These are phyloP conservation scores for Seira ritae DNA, from an alignment of 2,888 invertebrate species.

Conservation along the genomic window DNA sequence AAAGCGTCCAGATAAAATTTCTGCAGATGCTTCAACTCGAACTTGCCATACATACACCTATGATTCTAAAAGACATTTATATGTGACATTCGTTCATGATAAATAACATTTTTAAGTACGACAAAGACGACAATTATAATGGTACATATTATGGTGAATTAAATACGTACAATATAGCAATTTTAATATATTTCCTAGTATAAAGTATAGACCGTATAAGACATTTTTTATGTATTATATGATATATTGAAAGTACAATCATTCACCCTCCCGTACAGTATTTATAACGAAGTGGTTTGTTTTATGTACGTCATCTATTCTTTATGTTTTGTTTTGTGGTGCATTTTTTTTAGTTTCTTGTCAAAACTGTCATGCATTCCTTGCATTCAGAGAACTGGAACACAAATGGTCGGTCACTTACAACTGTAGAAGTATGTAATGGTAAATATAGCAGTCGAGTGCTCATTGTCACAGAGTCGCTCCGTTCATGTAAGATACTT, in stretches of 20 bases:
- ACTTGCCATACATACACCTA: constrained; percentile 22
- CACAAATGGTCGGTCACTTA: constrained; percentile 67
- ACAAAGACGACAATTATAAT: too few relatives aligned
- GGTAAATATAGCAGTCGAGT: constrained; percentile 55
- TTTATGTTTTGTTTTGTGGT: constrained; percentile 36
- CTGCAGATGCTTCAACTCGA: constrained; percentile 35
- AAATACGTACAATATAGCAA: constrained; percentile 14
- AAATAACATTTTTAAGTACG: constrained; percentile 21
- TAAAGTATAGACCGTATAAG: constrained; percentile 29
- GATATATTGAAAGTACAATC: constrained; percentile 60
- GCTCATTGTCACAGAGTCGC: constrained; percentile 61
- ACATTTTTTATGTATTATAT: constrained; percentile 19
- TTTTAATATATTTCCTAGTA: constrained; percentile 21
- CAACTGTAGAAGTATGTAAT: neutral
- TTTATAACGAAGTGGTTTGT: constrained; percentile 52
- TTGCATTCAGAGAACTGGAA: constrained; percentile 55
- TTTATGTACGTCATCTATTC: constrained; percentile 32
- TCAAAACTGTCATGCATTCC: constrained; percentile 37
- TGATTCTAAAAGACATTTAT: neutral
- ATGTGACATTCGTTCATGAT: neutral
- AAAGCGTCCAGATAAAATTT: constrained; percentile 52
- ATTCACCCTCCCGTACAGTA: constrained; percentile 3
- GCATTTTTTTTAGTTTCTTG: constrained; percentile 37
- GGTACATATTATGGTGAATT: constrained; percentile 14
- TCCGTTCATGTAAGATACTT: constrained; percentile 35